Evolutionary conservation across 2,888 invertebrate genomes (phyloP), one percentile per base, ranked within the genome.

Genomic region (Thysanoteuthis rhombus): DNA sequence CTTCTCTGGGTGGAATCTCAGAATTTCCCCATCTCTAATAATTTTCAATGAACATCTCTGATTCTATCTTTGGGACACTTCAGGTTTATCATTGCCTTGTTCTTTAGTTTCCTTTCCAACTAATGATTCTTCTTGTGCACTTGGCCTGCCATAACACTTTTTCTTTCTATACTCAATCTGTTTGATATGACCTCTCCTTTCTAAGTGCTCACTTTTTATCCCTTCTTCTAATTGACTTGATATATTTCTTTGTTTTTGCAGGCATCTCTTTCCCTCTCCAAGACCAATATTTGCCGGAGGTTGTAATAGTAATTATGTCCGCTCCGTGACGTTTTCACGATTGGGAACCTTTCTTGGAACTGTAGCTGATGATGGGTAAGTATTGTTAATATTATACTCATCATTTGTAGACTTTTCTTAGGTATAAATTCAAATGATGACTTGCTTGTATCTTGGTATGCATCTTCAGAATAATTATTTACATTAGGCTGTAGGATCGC

Each of bases 331-430:
- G 16, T 97, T 97, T 95, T 96, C 97, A 91, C 95, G 96, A 36
- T 97, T 97, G 95, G 97, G 97, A 12, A 95, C 96, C 93, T 97
- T 97, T 94, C 94, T 97, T n/a, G 97, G 97, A 36, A 97, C 97
- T 22, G 97, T 97, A 28, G 97, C 97, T 92, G 97, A 97, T 96
- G 97, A 97, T 95, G 97, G 97, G 97, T 97, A 96, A 96, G 96
- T 94, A 12, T 36, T 90, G 32, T 92, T n/a, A 1, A 47, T 25
- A 91, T 93, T 32, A 38, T 42, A 38, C n/a, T n/a, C 6, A 8
- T 92, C 25, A 38, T 36, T 92, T 92, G 39, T n/a, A 38, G 2
- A 94, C 32, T 32, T 52, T 93, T 58, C 6, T 25, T 58, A 28
- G 58, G 8, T 3, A 58, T 32, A 28, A 58, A 28, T 28, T 58